Conservation (phyloP, 37 sponge, comb jelly and placozoan species). For the Aphrocallistes beatrix region DNA sequence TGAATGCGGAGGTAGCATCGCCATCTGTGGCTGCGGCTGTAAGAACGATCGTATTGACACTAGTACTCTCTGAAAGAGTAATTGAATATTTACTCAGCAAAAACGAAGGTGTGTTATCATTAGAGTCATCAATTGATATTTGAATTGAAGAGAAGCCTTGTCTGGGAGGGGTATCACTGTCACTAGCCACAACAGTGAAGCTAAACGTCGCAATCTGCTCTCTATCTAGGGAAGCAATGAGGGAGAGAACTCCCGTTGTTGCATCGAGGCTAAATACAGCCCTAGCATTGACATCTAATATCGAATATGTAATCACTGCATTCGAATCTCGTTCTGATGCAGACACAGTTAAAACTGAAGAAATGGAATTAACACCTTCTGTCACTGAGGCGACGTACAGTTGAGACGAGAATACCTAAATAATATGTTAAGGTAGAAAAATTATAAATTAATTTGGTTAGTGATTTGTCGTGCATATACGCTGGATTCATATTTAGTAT, state of each 20-base stretch:
- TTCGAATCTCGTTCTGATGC: background rate
- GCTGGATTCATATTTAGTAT: too few species aligned
- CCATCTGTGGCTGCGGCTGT: background rate
- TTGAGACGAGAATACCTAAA: background rate
- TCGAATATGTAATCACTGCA: background rate
- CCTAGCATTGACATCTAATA: background rate
- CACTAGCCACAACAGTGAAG: background rate
- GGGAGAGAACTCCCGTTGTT: background rate
- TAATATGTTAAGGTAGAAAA: background rate
- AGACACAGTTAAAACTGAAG: background rate
- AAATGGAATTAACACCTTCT: background rate
- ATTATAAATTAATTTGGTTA: too few species aligned
- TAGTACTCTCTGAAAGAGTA: background rate
- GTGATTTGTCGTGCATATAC: too few species aligned
- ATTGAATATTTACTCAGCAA: background rate
- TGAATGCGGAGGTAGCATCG: background rate
- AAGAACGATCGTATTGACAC: background rate
- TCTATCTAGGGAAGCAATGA: background rate
- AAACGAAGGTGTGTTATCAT: background rate
- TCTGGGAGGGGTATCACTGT: background rate
- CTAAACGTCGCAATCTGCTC: background rate
- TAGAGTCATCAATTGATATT: background rate
- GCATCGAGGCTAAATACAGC: background rate
- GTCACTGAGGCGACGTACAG: background rate
- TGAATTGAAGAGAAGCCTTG: background rate